Percentiles rank a stretch among this genome's conserved stretches.
These are phyloP conservation scores for Tenrec ecaudatus DNA, from an alignment of 2,113 vertebrate genomes.

Conservation along the genomic window DNA sequence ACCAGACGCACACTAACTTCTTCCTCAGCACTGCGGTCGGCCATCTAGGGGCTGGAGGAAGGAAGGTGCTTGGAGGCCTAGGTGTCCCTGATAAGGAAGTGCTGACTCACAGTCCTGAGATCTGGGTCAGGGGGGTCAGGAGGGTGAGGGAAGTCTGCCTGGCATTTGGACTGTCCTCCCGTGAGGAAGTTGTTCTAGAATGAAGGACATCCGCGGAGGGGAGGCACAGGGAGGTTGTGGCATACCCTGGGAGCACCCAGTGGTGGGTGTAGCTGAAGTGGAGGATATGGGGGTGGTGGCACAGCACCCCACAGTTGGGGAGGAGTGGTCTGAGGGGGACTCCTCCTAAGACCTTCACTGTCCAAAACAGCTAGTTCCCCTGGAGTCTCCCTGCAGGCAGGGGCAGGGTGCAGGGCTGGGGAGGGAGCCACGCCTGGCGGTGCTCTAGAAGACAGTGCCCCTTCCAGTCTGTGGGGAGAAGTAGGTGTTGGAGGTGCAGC, in stretches of 20 bases:
- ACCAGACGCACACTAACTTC: background rate
- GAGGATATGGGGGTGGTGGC: background rate
- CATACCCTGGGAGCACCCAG: background rate
- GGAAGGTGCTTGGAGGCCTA: background rate
- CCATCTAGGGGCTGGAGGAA: background rate
- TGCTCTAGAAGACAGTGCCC: background rate
- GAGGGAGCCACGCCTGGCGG: background rate
- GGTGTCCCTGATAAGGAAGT: background rate
- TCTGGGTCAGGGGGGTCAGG: background rate
- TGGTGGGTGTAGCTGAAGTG: background rate
- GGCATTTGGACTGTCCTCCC: background rate
- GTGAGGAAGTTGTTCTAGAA: background rate
- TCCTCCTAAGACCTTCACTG: background rate
- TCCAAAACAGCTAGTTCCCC: background rate
- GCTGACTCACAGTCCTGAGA: background rate
- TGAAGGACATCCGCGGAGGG: background rate
- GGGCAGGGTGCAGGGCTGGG: background rate
- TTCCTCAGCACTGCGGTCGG: too few species aligned
- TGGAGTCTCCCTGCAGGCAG: background rate
- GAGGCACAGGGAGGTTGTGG: background rate
- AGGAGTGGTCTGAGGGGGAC: background rate
- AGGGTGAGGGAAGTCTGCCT: background rate
- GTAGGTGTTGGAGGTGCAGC: background rate
- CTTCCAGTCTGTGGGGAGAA: background rate
- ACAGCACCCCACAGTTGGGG: background rate